These are phyloP conservation scores for Tridacna gigas DNA, from an alignment of 2,888 invertebrate species.

Conservation along the genomic window DNA sequence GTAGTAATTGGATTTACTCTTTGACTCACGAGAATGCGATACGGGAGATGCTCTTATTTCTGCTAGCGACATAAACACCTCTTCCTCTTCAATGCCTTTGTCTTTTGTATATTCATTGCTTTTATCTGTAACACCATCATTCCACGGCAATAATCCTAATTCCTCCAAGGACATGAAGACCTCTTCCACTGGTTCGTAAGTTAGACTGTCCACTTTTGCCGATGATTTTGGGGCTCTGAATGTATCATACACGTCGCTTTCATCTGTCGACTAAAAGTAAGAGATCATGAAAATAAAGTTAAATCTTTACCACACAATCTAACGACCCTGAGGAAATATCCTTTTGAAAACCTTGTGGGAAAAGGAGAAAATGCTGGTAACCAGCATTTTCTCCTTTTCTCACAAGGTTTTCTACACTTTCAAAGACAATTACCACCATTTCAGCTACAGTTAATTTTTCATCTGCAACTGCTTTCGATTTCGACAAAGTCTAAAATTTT, in stretches of 20 bases:
- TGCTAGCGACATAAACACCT: background rate
- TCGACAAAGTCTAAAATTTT: too few species aligned
- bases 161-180: constrained; percentile 2
- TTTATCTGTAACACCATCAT: background rate
- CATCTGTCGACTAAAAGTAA: background rate
- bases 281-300: too few species aligned
- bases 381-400: too few species aligned
- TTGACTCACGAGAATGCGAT: background rate
- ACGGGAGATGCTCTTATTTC: background rate
- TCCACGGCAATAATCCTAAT: background rate
- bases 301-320: too few species aligned
- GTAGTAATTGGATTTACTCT: constrained; percentile 5
- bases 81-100: background rate
- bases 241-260: constrained; percentile 3
- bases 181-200: background rate
- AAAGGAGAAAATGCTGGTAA: too few species aligned
- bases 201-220: too few species aligned
- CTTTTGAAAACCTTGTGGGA: too few species aligned
- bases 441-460: too few species aligned
- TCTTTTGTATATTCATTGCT: background rate
- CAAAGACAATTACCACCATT: too few species aligned
- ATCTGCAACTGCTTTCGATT: too few species aligned
- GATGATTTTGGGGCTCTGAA: background rate
- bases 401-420: too few species aligned
- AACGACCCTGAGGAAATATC: too few species aligned